Percentiles rank a stretch among this genome's conserved stretches.
These are phyloP conservation scores for Trematocara macrostoma DNA, from an alignment of 2,113 vertebrate genomes.

Conservation along the genomic window DNA sequence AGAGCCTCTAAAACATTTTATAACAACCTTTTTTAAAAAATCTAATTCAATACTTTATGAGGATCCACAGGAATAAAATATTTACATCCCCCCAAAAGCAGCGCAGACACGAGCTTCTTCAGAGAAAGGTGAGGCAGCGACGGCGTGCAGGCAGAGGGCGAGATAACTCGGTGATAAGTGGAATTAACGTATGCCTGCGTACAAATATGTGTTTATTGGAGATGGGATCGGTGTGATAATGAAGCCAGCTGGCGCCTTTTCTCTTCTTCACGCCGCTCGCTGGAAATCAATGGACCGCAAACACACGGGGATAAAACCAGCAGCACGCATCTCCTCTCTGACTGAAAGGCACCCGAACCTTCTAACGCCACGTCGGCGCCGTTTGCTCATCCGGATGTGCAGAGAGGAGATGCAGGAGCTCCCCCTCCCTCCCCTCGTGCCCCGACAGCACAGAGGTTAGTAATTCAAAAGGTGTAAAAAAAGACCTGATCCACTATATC, in stretches of 20 bases:
- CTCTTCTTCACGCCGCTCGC: neutral
- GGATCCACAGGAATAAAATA: neutral
- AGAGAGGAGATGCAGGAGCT: neutral
- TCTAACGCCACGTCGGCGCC: neutral
- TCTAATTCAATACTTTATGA: neutral
- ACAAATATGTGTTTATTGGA: neutral
- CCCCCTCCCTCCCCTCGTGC: neutral
- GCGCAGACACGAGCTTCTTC: neutral
- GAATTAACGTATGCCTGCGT: neutral
- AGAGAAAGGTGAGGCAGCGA: neutral
- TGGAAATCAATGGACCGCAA: neutral
- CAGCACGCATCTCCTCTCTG: neutral
- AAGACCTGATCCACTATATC: constrained; percentile 26
- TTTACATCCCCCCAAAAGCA: neutral
- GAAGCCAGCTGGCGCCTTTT: constrained; percentile 7
- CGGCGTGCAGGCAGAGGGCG: neutral
- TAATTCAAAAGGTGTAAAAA: constrained; percentile 23
- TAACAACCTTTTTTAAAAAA: neutral
- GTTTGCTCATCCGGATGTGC: neutral
- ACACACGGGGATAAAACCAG: neutral
- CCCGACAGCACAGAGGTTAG: neutral
- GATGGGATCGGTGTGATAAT: neutral
- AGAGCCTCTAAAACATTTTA: neutral
- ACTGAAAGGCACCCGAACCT: neutral
- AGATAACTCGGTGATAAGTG: neutral